Percentiles rank a stretch among this genome's conserved stretches.
Conservation (phyloP, 2,797 vertebrate species). For the Tinamus major region DNA sequence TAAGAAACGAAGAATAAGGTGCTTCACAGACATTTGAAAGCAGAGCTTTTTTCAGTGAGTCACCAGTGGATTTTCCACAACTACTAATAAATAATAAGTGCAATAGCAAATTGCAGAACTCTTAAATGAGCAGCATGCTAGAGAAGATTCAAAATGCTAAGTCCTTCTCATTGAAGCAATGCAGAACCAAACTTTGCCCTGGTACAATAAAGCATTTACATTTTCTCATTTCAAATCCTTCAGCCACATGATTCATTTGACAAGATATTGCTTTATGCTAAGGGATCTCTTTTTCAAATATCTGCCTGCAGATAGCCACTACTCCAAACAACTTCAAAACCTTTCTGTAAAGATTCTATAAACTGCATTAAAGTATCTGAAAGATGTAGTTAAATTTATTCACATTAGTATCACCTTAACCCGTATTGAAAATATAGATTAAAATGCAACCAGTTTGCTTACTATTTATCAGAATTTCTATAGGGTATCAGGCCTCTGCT, state of each 20-base stretch:
- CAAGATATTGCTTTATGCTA: neutral
- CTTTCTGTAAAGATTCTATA: neutral
- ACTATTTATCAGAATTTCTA: neutral
- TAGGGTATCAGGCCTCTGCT: neutral
- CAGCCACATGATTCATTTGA: neutral
- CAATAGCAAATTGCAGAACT: neutral
- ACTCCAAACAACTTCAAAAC: neutral
- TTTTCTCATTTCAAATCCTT: neutral
- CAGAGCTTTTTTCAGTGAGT: constrained; percentile 61
- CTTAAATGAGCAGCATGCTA: neutral
- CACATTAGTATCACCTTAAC: neutral
- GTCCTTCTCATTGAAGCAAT: neutral
- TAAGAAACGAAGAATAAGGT: neutral
- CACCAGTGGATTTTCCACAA: constrained; percentile 69
- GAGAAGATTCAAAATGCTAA: neutral
- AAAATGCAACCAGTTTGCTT: neutral
- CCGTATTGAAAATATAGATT: neutral
- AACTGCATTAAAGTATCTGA: neutral
- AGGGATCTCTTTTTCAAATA: neutral
- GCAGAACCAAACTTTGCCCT: neutral
- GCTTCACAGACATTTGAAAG: constrained; percentile 40
- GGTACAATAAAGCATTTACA: accelerated
- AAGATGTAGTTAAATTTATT: neutral
- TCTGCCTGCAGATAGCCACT: neutral
- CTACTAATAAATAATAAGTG: neutral